Percentiles rank a stretch among this genome's conserved stretches.
Evolutionary conservation across 2,113 vertebrate genomes (phyloP).

Genomic region (Calidris pygmaea): DNA sequence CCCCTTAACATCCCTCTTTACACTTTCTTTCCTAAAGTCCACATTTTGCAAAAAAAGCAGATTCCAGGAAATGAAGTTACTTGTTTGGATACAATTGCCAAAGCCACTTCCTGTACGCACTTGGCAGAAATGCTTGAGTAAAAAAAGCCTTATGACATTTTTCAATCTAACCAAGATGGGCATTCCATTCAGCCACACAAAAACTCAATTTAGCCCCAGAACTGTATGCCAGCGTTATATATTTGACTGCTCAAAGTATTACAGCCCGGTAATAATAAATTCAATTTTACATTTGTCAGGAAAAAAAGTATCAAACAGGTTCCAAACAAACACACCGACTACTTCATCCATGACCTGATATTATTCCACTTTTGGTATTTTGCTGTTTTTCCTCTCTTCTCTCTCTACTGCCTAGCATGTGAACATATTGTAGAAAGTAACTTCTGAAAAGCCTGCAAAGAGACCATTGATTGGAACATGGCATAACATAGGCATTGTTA

Average conservation of each 20-base stretch:
- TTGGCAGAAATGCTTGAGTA: slow-evolving; percentile 27
- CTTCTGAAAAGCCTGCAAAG: neutral
- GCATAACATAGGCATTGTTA: neutral
- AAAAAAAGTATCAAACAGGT: neutral
- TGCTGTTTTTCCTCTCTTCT: neutral
- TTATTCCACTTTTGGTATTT: neutral
- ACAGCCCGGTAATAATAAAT: slow-evolving; percentile 10
- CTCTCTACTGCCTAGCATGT: neutral
- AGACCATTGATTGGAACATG: neutral
- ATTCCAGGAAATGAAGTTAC: slow-evolving; percentile 66
- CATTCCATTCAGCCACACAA: slow-evolving; percentile 54
- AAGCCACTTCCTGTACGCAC: slow-evolving; percentile 59
- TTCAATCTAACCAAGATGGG: slow-evolving; percentile 38
- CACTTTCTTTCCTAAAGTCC: slow-evolving; percentile 9
- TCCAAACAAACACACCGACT: neutral
- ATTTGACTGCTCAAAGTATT: neutral
- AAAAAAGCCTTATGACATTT: slow-evolving; percentile 56
- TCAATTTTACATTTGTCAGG: neutral
- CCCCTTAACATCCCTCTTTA: neutral
- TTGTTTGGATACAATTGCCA: slow-evolving; percentile 47
- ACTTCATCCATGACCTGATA: neutral
- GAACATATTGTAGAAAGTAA: neutral
- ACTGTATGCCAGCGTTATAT: neutral
- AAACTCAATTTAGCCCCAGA: neutral
- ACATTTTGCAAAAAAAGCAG: slow-evolving; percentile 19